A percentile compares a stretch with the other conserved stretches of the same genome.
These are phyloP conservation scores for Drosophila kanekoi DNA, from an alignment of 2,888 invertebrate species.

Conservation along the genomic window DNA sequence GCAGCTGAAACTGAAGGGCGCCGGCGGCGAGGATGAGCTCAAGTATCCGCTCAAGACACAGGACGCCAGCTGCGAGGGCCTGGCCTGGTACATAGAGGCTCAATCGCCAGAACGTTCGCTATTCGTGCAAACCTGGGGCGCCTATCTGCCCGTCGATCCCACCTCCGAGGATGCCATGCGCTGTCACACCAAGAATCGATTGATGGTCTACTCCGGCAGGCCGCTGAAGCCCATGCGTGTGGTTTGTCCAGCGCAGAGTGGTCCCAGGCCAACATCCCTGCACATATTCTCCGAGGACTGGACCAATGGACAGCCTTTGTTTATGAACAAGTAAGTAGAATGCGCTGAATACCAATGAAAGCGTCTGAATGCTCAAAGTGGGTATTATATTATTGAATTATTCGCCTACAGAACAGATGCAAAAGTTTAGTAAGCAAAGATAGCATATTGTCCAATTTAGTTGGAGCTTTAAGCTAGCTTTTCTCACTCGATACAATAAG, in stretches of 20 bases:
- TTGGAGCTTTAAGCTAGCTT: too few relatives aligned
- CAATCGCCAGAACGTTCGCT: slow-evolving; percentile 92
- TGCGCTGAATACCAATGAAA: neutral
- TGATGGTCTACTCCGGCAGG: slow-evolving; percentile 92
- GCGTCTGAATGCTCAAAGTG: neutral
- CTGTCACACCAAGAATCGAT: slow-evolving; percentile 91
- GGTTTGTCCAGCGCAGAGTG: slow-evolving; percentile 90
- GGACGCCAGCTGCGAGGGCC: slow-evolving; percentile 84
- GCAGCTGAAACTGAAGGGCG: slow-evolving; percentile 88
- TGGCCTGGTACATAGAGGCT: slow-evolving; percentile 92
- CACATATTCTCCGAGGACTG: slow-evolving; percentile 94
- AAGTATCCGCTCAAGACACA: slow-evolving; percentile 88
- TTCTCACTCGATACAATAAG: too few relatives aligned
- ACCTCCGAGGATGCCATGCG: slow-evolving; percentile 88
- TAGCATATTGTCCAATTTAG: too few relatives aligned
- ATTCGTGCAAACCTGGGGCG: slow-evolving; percentile 93
- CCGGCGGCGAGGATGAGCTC: slow-evolving; percentile 89
- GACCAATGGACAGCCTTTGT: slow-evolving; percentile 85
- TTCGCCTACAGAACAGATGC: too few relatives aligned
- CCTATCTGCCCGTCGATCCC: slow-evolving; percentile 89
- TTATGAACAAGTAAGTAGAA: slow-evolving; percentile 84
- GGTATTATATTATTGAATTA: neutral
- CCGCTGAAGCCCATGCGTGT: slow-evolving; percentile 87
- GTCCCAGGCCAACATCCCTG: slow-evolving; percentile 88
- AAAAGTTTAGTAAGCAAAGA: too few relatives aligned